Conservation (phyloP, 2,113 vertebrate species). For the Istiophorus platypterus region DNA sequence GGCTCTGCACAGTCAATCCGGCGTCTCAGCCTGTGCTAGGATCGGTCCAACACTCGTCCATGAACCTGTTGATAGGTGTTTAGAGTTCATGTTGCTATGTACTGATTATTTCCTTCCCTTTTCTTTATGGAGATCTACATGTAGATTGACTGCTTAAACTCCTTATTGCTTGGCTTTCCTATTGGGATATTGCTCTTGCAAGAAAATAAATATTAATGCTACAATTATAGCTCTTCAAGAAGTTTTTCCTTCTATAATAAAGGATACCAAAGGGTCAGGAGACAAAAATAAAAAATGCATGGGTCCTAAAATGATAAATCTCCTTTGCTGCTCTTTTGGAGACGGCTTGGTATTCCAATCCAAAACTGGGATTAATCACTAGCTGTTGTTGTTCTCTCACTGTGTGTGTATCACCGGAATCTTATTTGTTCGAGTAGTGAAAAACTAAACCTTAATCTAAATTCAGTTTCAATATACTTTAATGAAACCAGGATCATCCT, state of each 20-base stretch:
- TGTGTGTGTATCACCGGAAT: not conserved
- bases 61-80: not conserved
- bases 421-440: not conserved
- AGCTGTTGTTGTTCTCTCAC: not conserved
- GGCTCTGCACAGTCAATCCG: not conserved
- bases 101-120: not conserved
- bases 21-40: not conserved
- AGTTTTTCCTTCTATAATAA: not conserved
- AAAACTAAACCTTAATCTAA: not conserved
- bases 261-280: not conserved
- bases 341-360: not conserved
- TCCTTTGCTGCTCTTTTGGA: not conserved
- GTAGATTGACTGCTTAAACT: not conserved
- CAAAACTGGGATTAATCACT: not conserved
- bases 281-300: not conserved
- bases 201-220: not conserved
- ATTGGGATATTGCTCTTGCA: not conserved
- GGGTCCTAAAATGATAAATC: not conserved
- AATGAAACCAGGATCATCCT: not conserved
- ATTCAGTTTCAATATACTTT: not conserved
- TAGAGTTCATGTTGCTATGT: not conserved
- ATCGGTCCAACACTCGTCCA: not conserved
- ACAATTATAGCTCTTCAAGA: not conserved
- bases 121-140: not conserved
- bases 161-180: not conserved